Base-by-base conservation (phyloP, 2,113 vertebrate genomes). In the Cricetomys ansorgei region DNA sequence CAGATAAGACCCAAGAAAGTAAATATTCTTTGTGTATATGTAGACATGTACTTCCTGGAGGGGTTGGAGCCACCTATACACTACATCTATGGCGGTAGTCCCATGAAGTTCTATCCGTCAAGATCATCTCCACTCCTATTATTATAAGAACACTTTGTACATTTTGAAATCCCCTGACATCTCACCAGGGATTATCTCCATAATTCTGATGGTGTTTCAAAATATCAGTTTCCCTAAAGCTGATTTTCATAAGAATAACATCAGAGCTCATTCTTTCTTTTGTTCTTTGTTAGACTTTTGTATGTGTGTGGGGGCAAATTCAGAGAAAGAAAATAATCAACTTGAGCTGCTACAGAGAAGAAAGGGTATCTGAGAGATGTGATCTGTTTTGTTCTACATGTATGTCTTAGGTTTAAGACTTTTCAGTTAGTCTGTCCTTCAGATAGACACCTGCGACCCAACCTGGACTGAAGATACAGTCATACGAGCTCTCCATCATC, bases 301-400 rank as follows among this genome's bases (percentile, higher is more conserved):
- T 43, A 10, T 7, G 43, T 67, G 5, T 34, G 40, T 10, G 29
- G 31, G 45, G 48, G 37, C 5, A 11, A 5, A 12, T 48, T 25
- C 40, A 57, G 12, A 73, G 11, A 69, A 93, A 89, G 16, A 93
- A 97, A 96, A 95, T 53, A 84, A 65, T 83, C 31, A 90, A 43
- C 55, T 84, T 65, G 57, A 90, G 7, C 34, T 37, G 48, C 95
- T 89, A 37, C 70, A 21, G 27, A 87, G 29, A 95, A 45, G 64
- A 81, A 92, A 48, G 79, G 62, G 67, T 95, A 73, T 87, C 93
- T 89, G 37, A 64, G 70, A 92, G 81, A 69, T 67, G 65, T 40
- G 85, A 65, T 83, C 92, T 91, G 53, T 34, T 94, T 94, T 91
- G 73, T 79, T 84, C 37, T 11, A 53, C 64, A 27, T 0, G 0